Evolutionary conservation across 2,797 vertebrate species (phyloP), one percentile per base, ranked within the genome.

Genomic region (Lagocephalus sceleratus): DNA sequence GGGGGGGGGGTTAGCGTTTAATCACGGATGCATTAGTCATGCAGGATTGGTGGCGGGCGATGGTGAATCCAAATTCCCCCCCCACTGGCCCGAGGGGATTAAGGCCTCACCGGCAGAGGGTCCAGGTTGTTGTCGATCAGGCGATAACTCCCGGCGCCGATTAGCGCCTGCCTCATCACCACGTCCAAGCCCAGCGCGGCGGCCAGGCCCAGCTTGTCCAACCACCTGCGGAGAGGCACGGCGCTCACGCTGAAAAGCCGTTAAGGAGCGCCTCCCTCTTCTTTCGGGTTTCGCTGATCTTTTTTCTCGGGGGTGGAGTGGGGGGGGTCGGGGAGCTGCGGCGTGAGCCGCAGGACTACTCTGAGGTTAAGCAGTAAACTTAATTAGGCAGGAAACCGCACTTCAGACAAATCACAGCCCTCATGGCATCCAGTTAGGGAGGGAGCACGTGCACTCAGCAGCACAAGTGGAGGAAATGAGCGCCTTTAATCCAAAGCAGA

Each of bases 121-220:
- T 95, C 88, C 12, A 98, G 92, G 81, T 91, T 88, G 48, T 89
- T 71, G 23, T 97, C 94, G 46, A 98, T 88, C 65, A 99, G 83
- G 61, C 98, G 95, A 62, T 99, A 99, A 42, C 79, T 90, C 3
- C 95, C 95, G 0, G 93, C 91, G 6, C 97, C 96, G 0, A 96
- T 85, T n/a, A 99, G 76, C 35, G 93, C 94, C 73, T 99, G 97
- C 48, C 97, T 90, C 91, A 99, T 94, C 67, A 99, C 91, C 15
- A 97, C 92, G 0, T 94, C 91, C 72, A 98, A 87, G 14, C 97
- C 95, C 25, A 92, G 73, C 51, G 46, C 86, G 57, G 95, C 96
- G 0, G 91, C 90, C 9, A 96, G 87, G 16, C 97, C 95, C 0
- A 99, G 75, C 68, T 99, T 99, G 78, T 98, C 97, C 84, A 99